Evolutionary conservation across 2,797 vertebrate species (phyloP), one percentile per base, ranked within the genome.

Genomic region (Mastacembelus armatus): DNA sequence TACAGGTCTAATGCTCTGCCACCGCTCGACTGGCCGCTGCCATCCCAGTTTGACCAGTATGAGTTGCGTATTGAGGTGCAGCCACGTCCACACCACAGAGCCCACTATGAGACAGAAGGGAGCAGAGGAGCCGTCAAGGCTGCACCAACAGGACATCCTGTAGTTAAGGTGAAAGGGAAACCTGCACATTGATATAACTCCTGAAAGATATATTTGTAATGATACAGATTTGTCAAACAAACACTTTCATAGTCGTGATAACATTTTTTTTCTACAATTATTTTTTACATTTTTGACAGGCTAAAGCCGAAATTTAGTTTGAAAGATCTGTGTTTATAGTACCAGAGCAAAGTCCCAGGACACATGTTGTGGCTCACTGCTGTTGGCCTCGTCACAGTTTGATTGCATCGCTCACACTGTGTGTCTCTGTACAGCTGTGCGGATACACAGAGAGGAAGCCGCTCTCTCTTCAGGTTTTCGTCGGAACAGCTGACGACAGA

Each of bases 81-180:
- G 89, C 96, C 96, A 3, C 92, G 96, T 15, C 95, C 95, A 0
- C 95, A 97, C 81, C 96, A 97, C 75, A 91, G 96, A 10, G 96
- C 96, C 56, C 96, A 98, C 87, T 98, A 98, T 0, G 96, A 98
- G 91, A 98, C 96, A 0, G 96, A 98, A 85, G 96, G 96, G 56
- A 98, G 96, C 85, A 79, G 96, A 56, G 96, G 96, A 26, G 96
- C 96, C 0, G 96, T 98, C 58, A 98, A 98, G 83, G 96, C 96
- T 5, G 72, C 92, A 0, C 95, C 95, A 0, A 91, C 94, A 0
- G 96, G 96, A 32, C 96, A 97, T 74, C 96, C 96, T 0, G 81
- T 96, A 1, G 94, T 97, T 57, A 97, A 98, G 95, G 96, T 98
- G 90, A 85, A 2, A 26, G n/a, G 3, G 15, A 43, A 4, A 51